Base-by-base conservation (phyloP, 2,888 invertebrate species). In the Taphrorychus bicolor region DNA sequence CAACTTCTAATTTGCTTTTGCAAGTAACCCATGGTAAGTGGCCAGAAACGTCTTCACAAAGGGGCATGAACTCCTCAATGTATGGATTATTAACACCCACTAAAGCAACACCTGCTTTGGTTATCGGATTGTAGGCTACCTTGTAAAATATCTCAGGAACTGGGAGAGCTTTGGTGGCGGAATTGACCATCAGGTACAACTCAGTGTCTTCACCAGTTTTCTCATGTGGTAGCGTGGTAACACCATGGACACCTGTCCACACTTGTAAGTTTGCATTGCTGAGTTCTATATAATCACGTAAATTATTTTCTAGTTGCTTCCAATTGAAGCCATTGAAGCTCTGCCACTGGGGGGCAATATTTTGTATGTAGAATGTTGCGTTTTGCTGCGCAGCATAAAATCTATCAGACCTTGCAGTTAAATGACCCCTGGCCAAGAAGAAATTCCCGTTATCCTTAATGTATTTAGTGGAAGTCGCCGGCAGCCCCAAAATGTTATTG, bases 261-360 rank as follows among this genome's bases (percentile, higher is more conserved):
- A 74, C 70, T 82, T 69, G 58, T 3, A 74, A 42, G 24, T 81
- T 75, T 45, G 81, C 73, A 3, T 76, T 72, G 14, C 80, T 78
- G 21, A 76, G 73, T 0, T 60, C 58, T 1, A 84, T 85, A 69
- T 83, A 84, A 14, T 76, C 76, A 56, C 87, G 80, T 3, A 85
- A 80, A 64, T 80, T 79, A 2, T 73, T 73, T 79, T 89, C 88
- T 16, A 86, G 75, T 1, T 73, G 72, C 48, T 82, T 79, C 88
- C 89, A 89, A 71, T 86, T 87, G 5, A 84, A 84, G 0, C 80
- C 84, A 74, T 89, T 89, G 73, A 88, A 86, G 2, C 80, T 81
- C 72, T 88, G 87, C 89, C 89, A 91, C 72, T 90, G 90, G 0
- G 90, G 89, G 0, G 87, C 87, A 1, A 84, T 84, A 74, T 91